Base-by-base conservation (phyloP, 2,888 invertebrate species). In the Gymnocheta viridis region DNA sequence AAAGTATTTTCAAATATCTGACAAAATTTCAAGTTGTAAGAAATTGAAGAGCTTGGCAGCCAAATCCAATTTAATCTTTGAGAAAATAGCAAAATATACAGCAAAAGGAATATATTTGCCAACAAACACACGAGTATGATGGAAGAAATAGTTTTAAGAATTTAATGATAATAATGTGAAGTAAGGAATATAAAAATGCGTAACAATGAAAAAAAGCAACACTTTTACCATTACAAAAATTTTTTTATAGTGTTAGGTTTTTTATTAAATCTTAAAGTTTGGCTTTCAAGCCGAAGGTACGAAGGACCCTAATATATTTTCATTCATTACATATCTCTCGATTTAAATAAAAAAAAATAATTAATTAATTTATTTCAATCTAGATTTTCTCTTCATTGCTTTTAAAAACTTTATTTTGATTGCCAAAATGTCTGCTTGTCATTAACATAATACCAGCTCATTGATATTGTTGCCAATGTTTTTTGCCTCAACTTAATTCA, bases 391-490 rank as follows among this genome's bases (percentile, higher is more conserved):
- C 54, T 76, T 56, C 66, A 66, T 66, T 66, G 44, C 22, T 54
- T 44, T 64, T 32, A 76, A 56, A 38, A 76, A 32, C 14, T 56
- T 58, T 47, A 41, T 38, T 77, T 77, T 77, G 58, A 58, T 67
- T 81, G 73, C 66, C 67, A 44, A 73, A 73, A 67, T 58, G 60
- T 67, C 51, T 67, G 73, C 60, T 64, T 72, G 72, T 66, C 64
- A 72, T 72, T 79, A 72, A 60, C 47, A 51, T 69, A 77, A 77
- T 38, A 60, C 62, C 44, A 64, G 35, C 69, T 49, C 69, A 76
- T 69, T 69, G 74, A 76, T 70, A 64, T 74, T 44, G 10, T 54
- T 54, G 17, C 1, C 44, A 35, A 67, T 19, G 35, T 64, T 64
- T n/a, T 56, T 38, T 54, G 62, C 51, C 44, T 51, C 72, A 64